Evolutionary conservation across 2,113 vertebrate species (phyloP).

Genomic region (Melospiza georgiana): DNA sequence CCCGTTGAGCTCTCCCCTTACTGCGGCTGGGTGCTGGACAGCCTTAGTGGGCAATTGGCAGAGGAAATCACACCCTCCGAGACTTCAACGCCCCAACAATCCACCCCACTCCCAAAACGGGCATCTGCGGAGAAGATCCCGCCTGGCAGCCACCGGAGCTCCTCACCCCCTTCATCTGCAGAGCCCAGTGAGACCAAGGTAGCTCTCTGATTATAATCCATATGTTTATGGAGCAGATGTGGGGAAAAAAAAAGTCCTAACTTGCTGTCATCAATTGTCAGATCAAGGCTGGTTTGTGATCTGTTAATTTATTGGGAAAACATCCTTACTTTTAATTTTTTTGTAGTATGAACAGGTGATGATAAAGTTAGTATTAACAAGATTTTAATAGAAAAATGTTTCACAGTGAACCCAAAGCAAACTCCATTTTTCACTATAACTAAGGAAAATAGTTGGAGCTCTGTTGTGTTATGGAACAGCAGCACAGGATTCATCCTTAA

Average conservation of each 20-base stretch:
- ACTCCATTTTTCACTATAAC: fast-evolving
- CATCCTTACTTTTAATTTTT: fast-evolving
- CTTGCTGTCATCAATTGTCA: neutral
- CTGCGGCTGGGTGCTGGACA: conserved; percentile 76
- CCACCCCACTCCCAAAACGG: neutral
- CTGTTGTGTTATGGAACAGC: neutral
- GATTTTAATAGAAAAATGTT: fast-evolving
- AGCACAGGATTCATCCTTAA: neutral
- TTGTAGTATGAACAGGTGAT: neutral
- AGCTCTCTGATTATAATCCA: neutral
- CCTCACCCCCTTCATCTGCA: neutral
- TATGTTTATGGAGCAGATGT: neutral
- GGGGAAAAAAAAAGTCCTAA: neutral
- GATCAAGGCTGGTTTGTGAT: neutral
- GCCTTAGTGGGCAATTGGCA: neutral
- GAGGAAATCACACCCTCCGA: neutral
- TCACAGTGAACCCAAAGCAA: neutral
- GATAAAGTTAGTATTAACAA: neutral
- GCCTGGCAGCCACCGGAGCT: neutral
- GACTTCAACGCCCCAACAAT: neutral
- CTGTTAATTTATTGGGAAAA: neutral
- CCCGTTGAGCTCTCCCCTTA: conserved; percentile 67
- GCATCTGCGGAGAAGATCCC: neutral
- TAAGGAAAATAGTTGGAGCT: neutral
- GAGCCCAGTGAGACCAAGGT: conserved; percentile 54